Conservation (phyloP, 2,113 vertebrate genomes). For the Apteryx owenii region DNA sequence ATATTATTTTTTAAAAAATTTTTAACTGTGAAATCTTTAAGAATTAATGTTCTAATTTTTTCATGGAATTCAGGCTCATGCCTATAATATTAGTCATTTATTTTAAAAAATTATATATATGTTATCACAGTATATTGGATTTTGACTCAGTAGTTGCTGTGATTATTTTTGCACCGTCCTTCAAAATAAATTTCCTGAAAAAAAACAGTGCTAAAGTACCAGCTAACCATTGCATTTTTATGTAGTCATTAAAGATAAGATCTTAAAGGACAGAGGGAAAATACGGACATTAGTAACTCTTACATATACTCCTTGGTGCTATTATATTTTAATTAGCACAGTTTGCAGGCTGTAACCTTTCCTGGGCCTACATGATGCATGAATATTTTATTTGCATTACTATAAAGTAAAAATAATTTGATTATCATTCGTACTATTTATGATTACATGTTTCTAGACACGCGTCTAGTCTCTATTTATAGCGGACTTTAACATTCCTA, state of each 20-base stretch:
- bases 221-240: slow-evolving; percentile 55
- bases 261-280: slow-evolving; percentile 47
- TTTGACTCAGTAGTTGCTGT: background rate
- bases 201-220: background rate
- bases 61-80: background rate
- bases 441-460: slow-evolving; percentile 31
- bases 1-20: background rate
- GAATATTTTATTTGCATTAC: slow-evolving; percentile 64
- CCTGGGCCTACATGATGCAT: slow-evolving; percentile 31
- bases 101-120: background rate
- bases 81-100: background rate
- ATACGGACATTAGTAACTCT: slow-evolving; percentile 38
- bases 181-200: slow-evolving; percentile 26
- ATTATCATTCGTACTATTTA: slow-evolving; percentile 48
- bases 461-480: slow-evolving; percentile 5
- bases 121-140: background rate
- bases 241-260: slow-evolving; percentile 57
- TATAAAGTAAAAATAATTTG: slow-evolving; percentile 64
- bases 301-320: background rate
- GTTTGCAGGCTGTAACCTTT: slow-evolving; percentile 63
- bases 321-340: slow-evolving; percentile 64
- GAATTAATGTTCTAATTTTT: background rate
- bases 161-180: slow-evolving; percentile 20
- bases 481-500: slow-evolving; percentile 50
- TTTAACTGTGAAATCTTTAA: background rate